Conservation (phyloP, 2,888 invertebrate genomes). For the Villa cingulata region DNA sequence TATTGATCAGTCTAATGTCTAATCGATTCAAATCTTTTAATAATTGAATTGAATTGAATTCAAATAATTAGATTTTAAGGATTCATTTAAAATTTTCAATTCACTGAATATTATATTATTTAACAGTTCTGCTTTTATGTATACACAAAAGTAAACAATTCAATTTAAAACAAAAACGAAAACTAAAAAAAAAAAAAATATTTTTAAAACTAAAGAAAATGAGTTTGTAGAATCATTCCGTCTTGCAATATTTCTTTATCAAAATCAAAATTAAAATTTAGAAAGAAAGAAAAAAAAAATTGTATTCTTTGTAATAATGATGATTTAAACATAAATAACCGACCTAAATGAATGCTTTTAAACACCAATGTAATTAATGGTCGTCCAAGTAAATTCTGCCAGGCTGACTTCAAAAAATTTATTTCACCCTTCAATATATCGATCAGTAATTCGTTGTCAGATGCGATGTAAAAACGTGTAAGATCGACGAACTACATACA, state of each 20-base stretch:
- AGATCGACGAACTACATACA: constrained; percentile 84
- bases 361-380: constrained; percentile 86
- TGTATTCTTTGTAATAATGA: background rate
- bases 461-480: constrained; percentile 95
- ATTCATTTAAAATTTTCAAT: too few species aligned
- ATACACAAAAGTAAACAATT: too few species aligned
- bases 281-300: too few species aligned
- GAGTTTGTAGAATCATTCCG: too few species aligned
- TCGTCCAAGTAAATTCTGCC: constrained; percentile 95
- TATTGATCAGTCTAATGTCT: too few species aligned
- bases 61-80: too few species aligned
- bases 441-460: constrained; percentile 94
- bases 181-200: constrained; percentile 9
- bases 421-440: constrained; percentile 96
- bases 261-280: too few species aligned
- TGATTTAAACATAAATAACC: constrained; percentile 17
- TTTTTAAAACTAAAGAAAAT: constrained; percentile 13
- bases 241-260: too few species aligned
- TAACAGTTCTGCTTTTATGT: background rate
- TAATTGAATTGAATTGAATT: too few species aligned
- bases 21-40: too few species aligned
- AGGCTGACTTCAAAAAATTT: constrained; percentile 94
- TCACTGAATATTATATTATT: too few species aligned
- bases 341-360: constrained; percentile 81
- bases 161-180: background rate